These are phyloP conservation scores for Thelohanellus kitauei DNA, from an alignment of 30 jellyfish, hydroid and myxozoan genomes.

Conservation along the genomic window DNA sequence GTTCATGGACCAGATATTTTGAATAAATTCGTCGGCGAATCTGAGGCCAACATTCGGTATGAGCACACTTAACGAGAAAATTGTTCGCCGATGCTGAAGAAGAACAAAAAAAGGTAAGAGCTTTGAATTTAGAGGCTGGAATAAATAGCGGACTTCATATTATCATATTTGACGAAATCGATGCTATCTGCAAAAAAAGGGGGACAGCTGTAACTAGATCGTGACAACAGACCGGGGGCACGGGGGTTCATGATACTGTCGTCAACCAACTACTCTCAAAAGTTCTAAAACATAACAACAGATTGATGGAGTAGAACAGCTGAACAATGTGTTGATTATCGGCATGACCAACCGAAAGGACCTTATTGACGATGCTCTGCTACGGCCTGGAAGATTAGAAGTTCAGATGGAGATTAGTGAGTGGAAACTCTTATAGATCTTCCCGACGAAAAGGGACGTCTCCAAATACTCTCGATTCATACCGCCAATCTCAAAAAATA, in stretches of 20 bases:
- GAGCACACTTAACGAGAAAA: constrained; percentile 7
- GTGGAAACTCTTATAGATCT: constrained; percentile 12
- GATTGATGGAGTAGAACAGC: constrained; percentile 96
- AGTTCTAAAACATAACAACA: constrained; percentile 12
- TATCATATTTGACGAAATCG: constrained; percentile 84
- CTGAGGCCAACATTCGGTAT: constrained; percentile 69
- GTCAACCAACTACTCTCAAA: constrained; percentile 60
- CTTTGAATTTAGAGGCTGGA: constrained; percentile 15
- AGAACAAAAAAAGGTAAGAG: constrained; percentile 22
- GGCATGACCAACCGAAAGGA: constrained; percentile 95
- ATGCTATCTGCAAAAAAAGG: constrained; percentile 76
- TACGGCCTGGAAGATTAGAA: constrained; percentile 85
- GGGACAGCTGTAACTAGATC: constrained; percentile 27
- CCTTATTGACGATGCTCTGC: constrained; percentile 53
- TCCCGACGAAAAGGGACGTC: constrained; percentile 65
- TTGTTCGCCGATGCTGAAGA: constrained; percentile 34
- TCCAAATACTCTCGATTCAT: constrained; percentile 50
- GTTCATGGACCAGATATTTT: constrained; percentile 92
- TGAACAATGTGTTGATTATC: constrained; percentile 45
- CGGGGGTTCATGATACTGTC: constrained; percentile 92
- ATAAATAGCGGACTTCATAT: constrained; percentile 53
- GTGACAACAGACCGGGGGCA: constrained; percentile 21
- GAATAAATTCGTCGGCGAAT: constrained; percentile 86
- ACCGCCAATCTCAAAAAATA: constrained; percentile 19
- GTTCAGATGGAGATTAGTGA: constrained; percentile 67